Evolutionary conservation across 2,113 vertebrate species (phyloP), one percentile per base, ranked within the genome.

Genomic region (Oryzias woworae): DNA sequence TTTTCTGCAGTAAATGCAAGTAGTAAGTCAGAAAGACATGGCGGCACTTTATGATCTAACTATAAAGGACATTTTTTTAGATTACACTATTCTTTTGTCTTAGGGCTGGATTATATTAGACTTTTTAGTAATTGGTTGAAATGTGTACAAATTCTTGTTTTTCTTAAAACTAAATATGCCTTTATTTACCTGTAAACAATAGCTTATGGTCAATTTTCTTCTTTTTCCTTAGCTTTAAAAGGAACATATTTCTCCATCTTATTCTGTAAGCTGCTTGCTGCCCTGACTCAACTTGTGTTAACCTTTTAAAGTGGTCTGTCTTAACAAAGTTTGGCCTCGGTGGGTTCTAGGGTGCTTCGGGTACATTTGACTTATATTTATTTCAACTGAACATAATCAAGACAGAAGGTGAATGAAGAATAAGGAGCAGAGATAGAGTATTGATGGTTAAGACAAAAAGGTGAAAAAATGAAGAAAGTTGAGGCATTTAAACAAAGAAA

Each of bases 1-100:
- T 69, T 72, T 72, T 78, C 67, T 77, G 73, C 81, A 78, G 81
- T 73, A 77, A 72, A 78, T 61, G 65, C 75, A 63, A 52, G 54
- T 46, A 81, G 71, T 52, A 66, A 81, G 58, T 57, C 60, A 69
- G 67, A 54, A 53, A 49, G 26, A 44, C 58, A 46, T 43, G 23
- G 71, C 69, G 67, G 53, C 59, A 51, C 44, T 58, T 53, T 51
- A 23, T 45, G 59, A 20, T 61, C 54, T 22, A 76, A 58, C 60
- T 69, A 56, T 57, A 48, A 52, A 49, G 23, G 43, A 54, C 20
- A 55, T 66, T 57, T 31, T 73, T 17, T 20, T 65, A 65, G 62
- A 69, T 45, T 72, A 66, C 62, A 54, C 71, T 59, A 15, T 50
- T 63, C 8, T 59, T 7, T 64, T 74, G 53, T 62, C 4, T 59